phyloP scores from a whole-genome alignment of 2,113 vertebrate species.

The Solenodon paradoxus region DNA sequence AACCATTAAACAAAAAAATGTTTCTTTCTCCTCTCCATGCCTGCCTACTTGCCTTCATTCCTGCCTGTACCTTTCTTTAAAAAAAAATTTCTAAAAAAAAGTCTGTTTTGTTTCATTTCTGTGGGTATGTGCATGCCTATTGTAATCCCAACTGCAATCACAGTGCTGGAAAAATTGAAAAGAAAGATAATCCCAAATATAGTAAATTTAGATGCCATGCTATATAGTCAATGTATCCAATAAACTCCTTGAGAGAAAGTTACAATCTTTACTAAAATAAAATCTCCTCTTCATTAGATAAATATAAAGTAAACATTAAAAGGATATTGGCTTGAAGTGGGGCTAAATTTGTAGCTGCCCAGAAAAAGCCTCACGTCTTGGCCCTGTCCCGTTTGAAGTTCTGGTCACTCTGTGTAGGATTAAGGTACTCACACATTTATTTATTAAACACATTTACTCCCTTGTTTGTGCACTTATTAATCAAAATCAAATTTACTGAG shows the following conservation, averaged over 20 bases:
- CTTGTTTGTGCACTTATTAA: not conserved
- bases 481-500: not conserved
- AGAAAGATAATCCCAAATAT: not conserved
- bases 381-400: not conserved
- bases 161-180: not conserved
- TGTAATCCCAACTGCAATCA: not conserved
- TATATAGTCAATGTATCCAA: not conserved
- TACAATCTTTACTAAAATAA: not conserved
- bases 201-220: not conserved
- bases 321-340: not conserved
- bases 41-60: no score
- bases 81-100: no score
- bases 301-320: not conserved
- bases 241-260: not conserved
- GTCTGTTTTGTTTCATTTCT: not conserved
- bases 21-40: no score
- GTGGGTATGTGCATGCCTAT: not conserved
- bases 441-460: not conserved
- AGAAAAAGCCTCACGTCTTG: not conserved
- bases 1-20: no score
- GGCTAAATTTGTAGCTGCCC: not conserved
- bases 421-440: not conserved
- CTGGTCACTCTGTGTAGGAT: not conserved
- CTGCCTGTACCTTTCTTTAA: no score
- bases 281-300: not conserved